These are phyloP conservation scores for Agrochola circellaris DNA, from an alignment of 2,888 invertebrate genomes.

Conservation along the genomic window DNA sequence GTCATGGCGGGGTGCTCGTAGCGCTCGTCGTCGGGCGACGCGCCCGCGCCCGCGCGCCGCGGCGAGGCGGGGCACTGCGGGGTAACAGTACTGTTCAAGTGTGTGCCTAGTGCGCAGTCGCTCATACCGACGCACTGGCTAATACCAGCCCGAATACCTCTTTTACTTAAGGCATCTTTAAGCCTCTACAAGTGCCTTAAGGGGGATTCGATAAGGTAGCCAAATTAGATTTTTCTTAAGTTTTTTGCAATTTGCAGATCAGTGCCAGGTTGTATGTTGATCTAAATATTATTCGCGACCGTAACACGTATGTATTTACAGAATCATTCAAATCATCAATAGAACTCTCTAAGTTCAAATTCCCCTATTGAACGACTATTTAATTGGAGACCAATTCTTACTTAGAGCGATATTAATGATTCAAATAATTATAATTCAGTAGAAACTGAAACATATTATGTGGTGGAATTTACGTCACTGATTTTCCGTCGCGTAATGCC, in stretches of 20 bases:
- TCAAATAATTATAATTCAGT: not conserved
- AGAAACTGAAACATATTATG: not conserved
- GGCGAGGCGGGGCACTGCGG: slow-evolving; percentile 73
- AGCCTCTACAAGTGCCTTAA: not conserved
- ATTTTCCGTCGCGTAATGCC: not conserved
- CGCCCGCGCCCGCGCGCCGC: slow-evolving; percentile 61
- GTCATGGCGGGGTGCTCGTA: slow-evolving; percentile 84
- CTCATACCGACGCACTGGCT: not conserved
- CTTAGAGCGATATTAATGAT: too few relatives aligned
- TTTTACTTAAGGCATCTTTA: not conserved
- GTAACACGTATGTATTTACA: not conserved
- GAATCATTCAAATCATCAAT: not conserved
- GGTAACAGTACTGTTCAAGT: too few relatives aligned
- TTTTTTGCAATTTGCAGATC: not conserved
- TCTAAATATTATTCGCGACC: not conserved
- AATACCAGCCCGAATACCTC: not conserved
- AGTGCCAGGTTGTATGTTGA: not conserved
- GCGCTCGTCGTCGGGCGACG: slow-evolving; percentile 81
- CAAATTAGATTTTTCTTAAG: not conserved
- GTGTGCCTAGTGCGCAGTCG: too few relatives aligned
- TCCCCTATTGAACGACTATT: not conserved
- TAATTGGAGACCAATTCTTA: too few relatives aligned
- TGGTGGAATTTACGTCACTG: not conserved
- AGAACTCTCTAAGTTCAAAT: not conserved
- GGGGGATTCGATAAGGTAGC: not conserved